Conservation (phyloP, 92 coral and sea anemone genomes). For the Porites cylindrica region DNA sequence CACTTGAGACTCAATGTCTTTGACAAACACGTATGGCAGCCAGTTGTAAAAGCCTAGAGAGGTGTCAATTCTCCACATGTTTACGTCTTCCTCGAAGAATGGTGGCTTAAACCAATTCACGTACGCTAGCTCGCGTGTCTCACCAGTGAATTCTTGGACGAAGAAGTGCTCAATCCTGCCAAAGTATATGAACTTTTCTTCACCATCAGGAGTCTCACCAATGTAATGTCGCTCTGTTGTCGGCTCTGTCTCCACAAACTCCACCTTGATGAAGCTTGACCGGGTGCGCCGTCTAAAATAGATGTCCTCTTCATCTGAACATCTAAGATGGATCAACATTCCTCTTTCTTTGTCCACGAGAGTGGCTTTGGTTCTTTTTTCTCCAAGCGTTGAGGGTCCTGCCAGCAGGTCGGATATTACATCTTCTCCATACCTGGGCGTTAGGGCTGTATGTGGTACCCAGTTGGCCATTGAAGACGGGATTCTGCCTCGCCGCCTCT, state of each 20-base stretch:
- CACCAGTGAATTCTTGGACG: neutral
- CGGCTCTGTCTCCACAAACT: slow-evolving; percentile 11
- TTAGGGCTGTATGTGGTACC: neutral
- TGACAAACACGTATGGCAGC: neutral
- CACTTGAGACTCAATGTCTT: neutral
- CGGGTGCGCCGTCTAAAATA: neutral
- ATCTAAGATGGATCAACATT: neutral
- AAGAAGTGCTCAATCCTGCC: slow-evolving; percentile 7
- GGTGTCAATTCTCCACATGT: slow-evolving; percentile 2
- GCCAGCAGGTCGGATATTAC: neutral
- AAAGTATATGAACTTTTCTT: slow-evolving; percentile 1
- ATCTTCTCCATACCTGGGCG: neutral
- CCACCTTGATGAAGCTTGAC: slow-evolving; percentile 6
- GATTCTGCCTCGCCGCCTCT: neutral
- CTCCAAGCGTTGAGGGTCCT: neutral
- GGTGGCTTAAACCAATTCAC: slow-evolving; percentile 21
- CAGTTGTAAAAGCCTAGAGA: slow-evolving; percentile 5
- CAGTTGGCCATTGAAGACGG: neutral
- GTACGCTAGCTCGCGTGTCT: neutral
- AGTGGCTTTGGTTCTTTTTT: neutral
- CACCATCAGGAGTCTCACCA: neutral
- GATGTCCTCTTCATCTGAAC: neutral
- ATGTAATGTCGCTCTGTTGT: neutral
- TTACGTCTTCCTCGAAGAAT: neutral
- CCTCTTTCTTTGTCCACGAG: neutral